Conservation (phyloP, 2,888 invertebrate species). For the Stenodema calcarata region DNA sequence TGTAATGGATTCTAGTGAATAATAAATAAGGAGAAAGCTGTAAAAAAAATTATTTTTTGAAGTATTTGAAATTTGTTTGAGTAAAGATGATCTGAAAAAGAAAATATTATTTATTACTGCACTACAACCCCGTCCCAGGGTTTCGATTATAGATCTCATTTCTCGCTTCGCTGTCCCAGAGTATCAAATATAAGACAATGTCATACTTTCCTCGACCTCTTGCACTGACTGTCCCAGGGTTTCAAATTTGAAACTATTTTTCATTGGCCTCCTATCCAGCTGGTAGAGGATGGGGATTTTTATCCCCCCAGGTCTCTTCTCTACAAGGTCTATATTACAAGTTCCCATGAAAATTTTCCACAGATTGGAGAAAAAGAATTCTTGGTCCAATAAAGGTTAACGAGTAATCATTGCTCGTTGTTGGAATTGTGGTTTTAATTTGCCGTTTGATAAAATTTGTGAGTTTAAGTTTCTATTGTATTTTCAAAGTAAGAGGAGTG, state of each 20-base stretch:
- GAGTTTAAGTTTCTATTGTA: too few relatives aligned
- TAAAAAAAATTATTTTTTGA: neutral
- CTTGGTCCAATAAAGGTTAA: neutral
- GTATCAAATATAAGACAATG: neutral
- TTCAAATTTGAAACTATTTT: neutral
- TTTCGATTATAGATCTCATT: neutral
- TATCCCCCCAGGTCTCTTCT: neutral
- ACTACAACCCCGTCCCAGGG: neutral
- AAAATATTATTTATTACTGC: constrained; percentile 10
- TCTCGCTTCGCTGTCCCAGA: neutral
- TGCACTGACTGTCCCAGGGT: neutral
- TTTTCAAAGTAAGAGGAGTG: too few relatives aligned
- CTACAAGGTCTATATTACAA: neutral
- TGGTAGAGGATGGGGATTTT: neutral
- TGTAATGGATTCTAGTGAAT: neutral
- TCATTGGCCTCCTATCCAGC: neutral
- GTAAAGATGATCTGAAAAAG: constrained; percentile 1
- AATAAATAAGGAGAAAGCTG: neutral
- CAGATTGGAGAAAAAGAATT: neutral
- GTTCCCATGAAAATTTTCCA: neutral
- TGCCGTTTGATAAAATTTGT: too few relatives aligned
- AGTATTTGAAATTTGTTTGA: constrained; percentile 2
- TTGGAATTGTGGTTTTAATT: too few relatives aligned
- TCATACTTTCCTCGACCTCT: constrained; percentile 2
- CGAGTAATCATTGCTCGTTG: too few relatives aligned